Conservation (phyloP, 2,113 vertebrate species). For the Corythaeola cristata region DNA sequence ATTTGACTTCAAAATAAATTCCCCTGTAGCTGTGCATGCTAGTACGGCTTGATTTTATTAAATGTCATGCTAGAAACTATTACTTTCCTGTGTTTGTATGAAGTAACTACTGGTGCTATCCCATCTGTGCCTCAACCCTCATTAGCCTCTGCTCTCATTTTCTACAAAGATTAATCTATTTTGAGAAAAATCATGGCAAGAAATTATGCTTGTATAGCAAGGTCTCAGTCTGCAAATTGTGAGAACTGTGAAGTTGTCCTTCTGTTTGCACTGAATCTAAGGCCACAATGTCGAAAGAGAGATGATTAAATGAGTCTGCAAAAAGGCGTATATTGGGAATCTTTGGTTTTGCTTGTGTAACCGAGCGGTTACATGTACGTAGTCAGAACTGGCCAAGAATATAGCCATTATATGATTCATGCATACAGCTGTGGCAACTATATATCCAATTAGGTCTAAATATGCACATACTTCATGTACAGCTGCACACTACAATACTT, state of each 20-base stretch:
- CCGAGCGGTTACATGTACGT: neutral
- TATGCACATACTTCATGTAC: neutral
- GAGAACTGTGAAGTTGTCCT: neutral
- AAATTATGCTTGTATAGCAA: neutral
- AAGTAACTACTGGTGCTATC: constrained; percentile 9
- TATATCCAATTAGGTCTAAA: neutral
- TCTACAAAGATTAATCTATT: constrained; percentile 19
- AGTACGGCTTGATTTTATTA: neutral
- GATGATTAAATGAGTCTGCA: neutral
- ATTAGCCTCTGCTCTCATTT: constrained; percentile 43
- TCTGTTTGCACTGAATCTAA: neutral
- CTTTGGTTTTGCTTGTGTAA: neutral
- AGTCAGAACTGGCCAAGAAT: neutral
- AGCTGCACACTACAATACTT: neutral
- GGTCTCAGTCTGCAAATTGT: neutral
- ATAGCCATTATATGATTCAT: neutral
- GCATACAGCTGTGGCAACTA: neutral
- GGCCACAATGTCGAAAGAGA: neutral
- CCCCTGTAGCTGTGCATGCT: neutral
- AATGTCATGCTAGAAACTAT: neutral
- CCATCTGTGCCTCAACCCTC: constrained; percentile 28
- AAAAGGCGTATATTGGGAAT: neutral
- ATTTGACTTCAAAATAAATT: neutral
- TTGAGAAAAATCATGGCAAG: neutral
- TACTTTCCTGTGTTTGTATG: neutral